A percentile compares a stretch with the other conserved stretches of the same genome.
These are phyloP conservation scores for Eulimnadia texana DNA, from an alignment of 1,140 invertebrate species.

Conservation along the genomic window DNA sequence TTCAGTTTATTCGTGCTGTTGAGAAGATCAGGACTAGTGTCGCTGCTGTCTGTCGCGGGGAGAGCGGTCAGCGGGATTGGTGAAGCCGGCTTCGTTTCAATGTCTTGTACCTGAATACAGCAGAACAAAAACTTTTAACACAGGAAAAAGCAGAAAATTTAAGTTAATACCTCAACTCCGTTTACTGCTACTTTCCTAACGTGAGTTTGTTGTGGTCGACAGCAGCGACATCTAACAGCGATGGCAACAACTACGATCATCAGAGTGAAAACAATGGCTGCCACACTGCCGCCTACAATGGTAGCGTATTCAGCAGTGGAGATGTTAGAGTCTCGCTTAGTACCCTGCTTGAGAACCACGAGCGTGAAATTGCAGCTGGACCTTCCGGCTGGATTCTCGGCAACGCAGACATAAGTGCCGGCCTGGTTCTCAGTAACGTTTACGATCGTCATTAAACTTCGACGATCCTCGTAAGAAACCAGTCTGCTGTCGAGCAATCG, in stretches of 20 bases:
- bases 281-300: slow-evolving; percentile 42
- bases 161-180: not conserved
- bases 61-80: not conserved
- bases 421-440: slow-evolving; percentile 57
- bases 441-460: slow-evolving; percentile 56
- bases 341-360: slow-evolving; percentile 43
- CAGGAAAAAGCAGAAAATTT: no score
- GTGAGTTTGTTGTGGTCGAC: slow-evolving; percentile 24
- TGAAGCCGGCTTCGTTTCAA: no score
- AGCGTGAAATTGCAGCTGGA: slow-evolving; percentile 60
- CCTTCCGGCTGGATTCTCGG: slow-evolving; percentile 63
- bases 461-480: slow-evolving; percentile 49
- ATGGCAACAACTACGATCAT: slow-evolving; percentile 43
- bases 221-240: slow-evolving; percentile 43
- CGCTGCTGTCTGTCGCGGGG: not conserved
- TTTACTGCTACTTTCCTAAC: not conserved
- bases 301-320: slow-evolving; percentile 47
- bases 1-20: not conserved
- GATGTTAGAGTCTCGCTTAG: slow-evolving; percentile 2
- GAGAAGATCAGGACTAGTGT: not conserved
- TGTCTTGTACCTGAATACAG: no score
- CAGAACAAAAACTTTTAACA: no score
- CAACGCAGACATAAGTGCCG: slow-evolving; percentile 62
- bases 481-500: slow-evolving; percentile 43
- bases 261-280: slow-evolving; percentile 35